Evolutionary conservation across 2,797 vertebrate genomes (phyloP).

Genomic region (Choloepus didactylus): DNA sequence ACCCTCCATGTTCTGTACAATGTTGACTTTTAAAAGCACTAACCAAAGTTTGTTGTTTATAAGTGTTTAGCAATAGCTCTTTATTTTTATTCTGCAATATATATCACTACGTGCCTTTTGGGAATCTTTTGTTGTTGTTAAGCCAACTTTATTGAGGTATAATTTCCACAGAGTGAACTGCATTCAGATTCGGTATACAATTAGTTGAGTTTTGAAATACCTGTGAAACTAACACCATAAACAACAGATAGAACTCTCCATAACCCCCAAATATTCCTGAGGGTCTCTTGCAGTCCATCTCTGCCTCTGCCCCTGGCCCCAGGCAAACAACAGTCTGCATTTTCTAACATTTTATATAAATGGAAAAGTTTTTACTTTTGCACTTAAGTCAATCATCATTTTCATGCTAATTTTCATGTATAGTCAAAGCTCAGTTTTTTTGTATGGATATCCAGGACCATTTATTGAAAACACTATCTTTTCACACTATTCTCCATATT

Average conservation of each 20-base stretch:
- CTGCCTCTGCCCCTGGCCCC: neutral
- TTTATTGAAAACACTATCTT: conserved; percentile 42
- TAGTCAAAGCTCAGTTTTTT: neutral
- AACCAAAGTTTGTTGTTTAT: neutral
- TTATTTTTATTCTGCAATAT: neutral
- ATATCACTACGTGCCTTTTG: neutral
- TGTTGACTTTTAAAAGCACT: conserved; percentile 27
- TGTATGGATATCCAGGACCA: neutral
- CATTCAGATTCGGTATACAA: neutral
- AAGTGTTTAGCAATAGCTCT: neutral
- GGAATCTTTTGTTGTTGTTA: neutral
- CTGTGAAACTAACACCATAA: neutral
- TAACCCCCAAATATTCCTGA: neutral
- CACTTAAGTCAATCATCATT: neutral
- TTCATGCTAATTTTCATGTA: neutral
- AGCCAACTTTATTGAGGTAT: no score
- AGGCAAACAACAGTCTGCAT: neutral
- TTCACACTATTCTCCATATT: neutral
- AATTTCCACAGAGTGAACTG: no score
- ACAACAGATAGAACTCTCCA: neutral
- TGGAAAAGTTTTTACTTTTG: neutral
- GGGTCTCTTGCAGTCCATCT: neutral
- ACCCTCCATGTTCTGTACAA: neutral
- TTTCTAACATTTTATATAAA: no score
- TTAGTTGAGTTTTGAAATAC: neutral